phyloP scores from a whole-genome alignment of 2,113 vertebrate species.

The Pycnonotus jocosus region DNA sequence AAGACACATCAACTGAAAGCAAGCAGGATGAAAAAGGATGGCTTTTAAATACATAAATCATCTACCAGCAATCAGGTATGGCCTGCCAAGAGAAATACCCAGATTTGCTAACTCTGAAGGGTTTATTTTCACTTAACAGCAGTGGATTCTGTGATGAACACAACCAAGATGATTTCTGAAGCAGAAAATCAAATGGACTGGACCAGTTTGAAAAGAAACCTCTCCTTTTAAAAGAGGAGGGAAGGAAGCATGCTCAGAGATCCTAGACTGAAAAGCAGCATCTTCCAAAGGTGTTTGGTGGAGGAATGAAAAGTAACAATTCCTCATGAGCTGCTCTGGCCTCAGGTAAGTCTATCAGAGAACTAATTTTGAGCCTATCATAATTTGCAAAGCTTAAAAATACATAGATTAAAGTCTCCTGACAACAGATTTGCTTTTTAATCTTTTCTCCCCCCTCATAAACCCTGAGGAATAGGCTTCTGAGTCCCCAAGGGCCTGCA shows the following conservation, averaged over 20 bases:
- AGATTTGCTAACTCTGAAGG: neutral
- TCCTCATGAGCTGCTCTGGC: neutral
- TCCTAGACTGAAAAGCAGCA: neutral
- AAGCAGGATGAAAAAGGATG: neutral
- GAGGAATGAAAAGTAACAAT: neutral
- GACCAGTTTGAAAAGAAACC: neutral
- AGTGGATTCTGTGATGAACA: neutral
- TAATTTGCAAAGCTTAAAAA: neutral
- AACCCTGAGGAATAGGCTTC: neutral
- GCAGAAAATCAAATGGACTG: neutral
- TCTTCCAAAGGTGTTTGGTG: neutral
- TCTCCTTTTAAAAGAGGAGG: neutral
- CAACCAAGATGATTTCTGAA: neutral
- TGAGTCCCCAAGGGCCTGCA: neutral
- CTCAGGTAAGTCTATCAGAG: neutral
- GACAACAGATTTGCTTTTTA: neutral
- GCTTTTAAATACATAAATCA: neutral
- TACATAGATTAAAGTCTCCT: neutral
- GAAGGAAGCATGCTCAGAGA: neutral
- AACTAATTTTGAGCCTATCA: neutral
- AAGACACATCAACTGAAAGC: neutral
- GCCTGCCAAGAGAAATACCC: neutral
- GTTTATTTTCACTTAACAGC: neutral
- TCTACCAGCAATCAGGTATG: neutral
- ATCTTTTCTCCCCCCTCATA: neutral